Base-by-base conservation (phyloP, 2,797 vertebrate species). In the Muscicapa comitata region DNA sequence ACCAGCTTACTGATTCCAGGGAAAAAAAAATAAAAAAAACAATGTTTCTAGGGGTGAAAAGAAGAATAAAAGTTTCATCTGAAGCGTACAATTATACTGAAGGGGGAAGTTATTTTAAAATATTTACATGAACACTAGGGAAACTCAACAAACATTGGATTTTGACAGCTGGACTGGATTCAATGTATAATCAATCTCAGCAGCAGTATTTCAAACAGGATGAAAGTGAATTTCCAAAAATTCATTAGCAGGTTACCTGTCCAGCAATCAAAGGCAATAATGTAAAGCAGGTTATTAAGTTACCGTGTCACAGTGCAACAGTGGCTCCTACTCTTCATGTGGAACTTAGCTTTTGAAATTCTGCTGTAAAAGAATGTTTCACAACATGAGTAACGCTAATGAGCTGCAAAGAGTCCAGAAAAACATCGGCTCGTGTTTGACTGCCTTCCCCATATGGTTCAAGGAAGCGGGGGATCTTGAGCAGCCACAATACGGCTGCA, bases 311-410 rank as follows among this genome's bases (percentile, higher is more conserved):
- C 81, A 17, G 9, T 8, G 57, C 50, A 89, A 80, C 65, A 65
- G 17, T 33, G 66, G 89, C 67, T 92, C 50, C 50, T 53, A 24
- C 72, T 83, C 87, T 62, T 90, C 42, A 62, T 57, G 68, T 29
- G 29, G 68, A 77, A 62, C 33, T 28, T 18, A 5, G 91, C 91
- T 91, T 94, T 87, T 90, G 78, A 95, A 94, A 96, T 85, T 54
- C 85, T 67, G 67, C 91, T 11, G 63, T 62, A 84, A 80, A 86
- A 66, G 85, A 84, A 72, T 78, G 93, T 95, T 96, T 94, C 94
- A 94, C 93, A 95, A 97, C 87, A 89, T 80, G 90, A 94, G 54
- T 91, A 95, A 92, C 75, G 66, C 74, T 87, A 88, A 94, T 87
- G 94, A 86, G 93, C 88, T 86, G 88, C 83, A 77, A 72, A 55